Conservation (phyloP, 1,140 invertebrate species). For the Musca vetustissima region DNA sequence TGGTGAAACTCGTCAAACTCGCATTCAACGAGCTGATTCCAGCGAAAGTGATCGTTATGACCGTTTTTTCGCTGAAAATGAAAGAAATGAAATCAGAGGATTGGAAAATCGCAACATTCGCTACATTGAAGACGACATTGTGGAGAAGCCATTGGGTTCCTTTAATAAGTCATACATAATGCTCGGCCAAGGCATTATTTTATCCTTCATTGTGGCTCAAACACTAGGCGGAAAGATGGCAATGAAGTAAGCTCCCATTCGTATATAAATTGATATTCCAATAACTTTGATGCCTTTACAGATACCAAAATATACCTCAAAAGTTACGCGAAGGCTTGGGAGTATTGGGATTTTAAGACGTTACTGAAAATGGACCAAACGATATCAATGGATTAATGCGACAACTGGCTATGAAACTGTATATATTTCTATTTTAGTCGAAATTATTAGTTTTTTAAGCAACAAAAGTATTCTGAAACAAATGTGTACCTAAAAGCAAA, state of each 20-base stretch:
- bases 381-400: neutral
- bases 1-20: too few relatives aligned
- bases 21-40: neutral
- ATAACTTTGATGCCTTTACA: neutral
- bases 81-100: neutral
- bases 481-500: slow-evolving; percentile 22
- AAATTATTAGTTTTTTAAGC: neutral
- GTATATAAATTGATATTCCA: neutral
- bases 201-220: slow-evolving; percentile 9
- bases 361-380: neutral
- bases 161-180: neutral
- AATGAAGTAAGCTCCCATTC: slow-evolving; percentile 14
- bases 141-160: neutral
- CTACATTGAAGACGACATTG: neutral
- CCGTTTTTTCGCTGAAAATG: neutral
- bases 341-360: slow-evolving; percentile 14
- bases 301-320: neutral
- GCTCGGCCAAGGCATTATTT: slow-evolving; percentile 4
- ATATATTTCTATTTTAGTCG: neutral
- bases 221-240: neutral
- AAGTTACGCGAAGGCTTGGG: neutral
- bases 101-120: neutral
- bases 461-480: neutral
- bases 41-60: neutral
- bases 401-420: neutral